Base-by-base conservation (phyloP, 2,797 vertebrate genomes). In the Oryzias sinensis region DNA sequence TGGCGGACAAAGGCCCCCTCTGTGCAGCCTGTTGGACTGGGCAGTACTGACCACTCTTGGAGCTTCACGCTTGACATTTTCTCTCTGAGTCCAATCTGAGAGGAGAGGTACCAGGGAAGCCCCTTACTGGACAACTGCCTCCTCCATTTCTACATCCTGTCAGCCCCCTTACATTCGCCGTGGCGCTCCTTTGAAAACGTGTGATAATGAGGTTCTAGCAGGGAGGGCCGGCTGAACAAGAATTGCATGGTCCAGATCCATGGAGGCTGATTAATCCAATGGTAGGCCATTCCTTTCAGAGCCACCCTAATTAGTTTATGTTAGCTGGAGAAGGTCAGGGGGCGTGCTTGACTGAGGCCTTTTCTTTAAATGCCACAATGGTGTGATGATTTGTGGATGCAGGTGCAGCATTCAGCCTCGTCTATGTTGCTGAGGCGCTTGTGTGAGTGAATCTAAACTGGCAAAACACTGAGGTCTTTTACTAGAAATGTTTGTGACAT, bases 251-350 rank as follows among this genome's bases (percentile, higher is more conserved):
- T 86, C 79, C 87, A 92, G 91, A 92, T 88, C 82, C 62, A 87
- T 85, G 81, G 69, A 67, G 47, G 62, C 81, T 86, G 89, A 92
- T 93, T 92, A 94, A 92, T 93, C 87, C 90, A 85, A 81, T 88
- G 90, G 88, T 81, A 79, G 90, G 83, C 89, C 89, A 81, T 88
- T 93, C 93, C 91, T 87, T 76, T 86, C 86, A 82, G 85, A 90
- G 74, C 84, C 57, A 60, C 92, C 89, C 91, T 96, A 96, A 98
- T 97, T 96, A 96, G 95, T 97, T 98, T 96, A 96, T 93, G 94
- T 95, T 97, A 92, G 92, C 94, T 93, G 91, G 86, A 93, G 92
- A 93, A 96, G 95, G 95, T 96, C 93, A 93, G 88, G 93, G 94
- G 94, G 88, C 90, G 88, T 76, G 66, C 78, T 89, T 93, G 94